These are phyloP conservation scores for Drosophila sechellia DNA, from an alignment of 1,140 invertebrate species.

Conservation along the genomic window DNA sequence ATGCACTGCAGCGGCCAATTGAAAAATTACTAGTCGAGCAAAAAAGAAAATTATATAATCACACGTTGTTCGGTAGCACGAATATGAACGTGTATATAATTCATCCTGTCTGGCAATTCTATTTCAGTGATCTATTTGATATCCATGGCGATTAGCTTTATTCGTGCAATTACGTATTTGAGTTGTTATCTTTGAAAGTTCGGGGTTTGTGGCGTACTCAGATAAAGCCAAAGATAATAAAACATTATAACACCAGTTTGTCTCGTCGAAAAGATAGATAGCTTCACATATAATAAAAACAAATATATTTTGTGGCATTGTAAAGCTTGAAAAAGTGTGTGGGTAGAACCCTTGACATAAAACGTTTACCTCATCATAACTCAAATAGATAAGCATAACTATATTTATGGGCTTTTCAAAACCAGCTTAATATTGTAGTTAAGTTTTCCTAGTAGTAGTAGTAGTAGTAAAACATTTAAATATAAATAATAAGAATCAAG, in stretches of 20 bases:
- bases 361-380: neutral
- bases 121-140: constrained; percentile 4
- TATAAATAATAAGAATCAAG: neutral
- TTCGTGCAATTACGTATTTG: constrained; percentile 7
- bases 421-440: no score
- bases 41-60: constrained; percentile 38
- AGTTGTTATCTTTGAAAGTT: constrained; percentile 27
- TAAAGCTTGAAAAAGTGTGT: neutral
- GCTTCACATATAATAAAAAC: neutral
- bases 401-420: no score
- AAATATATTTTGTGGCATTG: neutral
- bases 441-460: no score
- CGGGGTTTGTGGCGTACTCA: neutral
- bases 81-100: constrained; percentile 47
- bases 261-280: no score
- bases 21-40: constrained; percentile 26
- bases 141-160: constrained; percentile 13
- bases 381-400: no score
- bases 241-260: neutral
- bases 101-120: constrained; percentile 12
- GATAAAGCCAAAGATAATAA: neutral
- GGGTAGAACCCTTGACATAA: neutral
- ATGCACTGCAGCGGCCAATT: constrained; percentile 16
- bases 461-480: no score
- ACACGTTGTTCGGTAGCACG: constrained; percentile 7